A percentile compares a stretch with the other conserved stretches of the same genome.
Evolutionary conservation across 2,113 vertebrate species (phyloP).

Genomic region (Poecilia latipinna): DNA sequence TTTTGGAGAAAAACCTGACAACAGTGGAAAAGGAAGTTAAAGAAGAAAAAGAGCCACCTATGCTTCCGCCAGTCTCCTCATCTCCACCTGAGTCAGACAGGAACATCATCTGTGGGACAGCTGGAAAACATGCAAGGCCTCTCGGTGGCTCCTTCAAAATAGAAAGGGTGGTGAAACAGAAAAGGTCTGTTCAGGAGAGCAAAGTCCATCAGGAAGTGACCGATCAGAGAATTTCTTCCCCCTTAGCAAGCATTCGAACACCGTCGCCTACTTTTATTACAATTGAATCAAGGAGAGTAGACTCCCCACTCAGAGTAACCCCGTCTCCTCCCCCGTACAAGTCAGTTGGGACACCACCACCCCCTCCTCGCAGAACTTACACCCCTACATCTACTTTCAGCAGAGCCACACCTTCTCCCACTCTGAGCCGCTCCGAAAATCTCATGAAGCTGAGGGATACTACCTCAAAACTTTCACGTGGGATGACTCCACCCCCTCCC

Average conservation of each 20-base stretch:
- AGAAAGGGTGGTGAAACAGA: constrained; percentile 68
- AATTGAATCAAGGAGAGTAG: constrained; percentile 85
- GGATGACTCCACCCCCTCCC: constrained; percentile 62
- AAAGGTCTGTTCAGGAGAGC: constrained; percentile 61
- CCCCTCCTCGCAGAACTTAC: constrained; percentile 71
- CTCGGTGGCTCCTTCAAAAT: constrained; percentile 72
- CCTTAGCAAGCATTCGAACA: constrained; percentile 81
- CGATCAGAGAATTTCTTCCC: constrained; percentile 74
- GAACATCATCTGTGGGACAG: constrained; percentile 53
- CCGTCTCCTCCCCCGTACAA: constrained; percentile 79
- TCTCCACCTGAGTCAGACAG: constrained; percentile 56
- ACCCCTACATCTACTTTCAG: constrained; percentile 70
- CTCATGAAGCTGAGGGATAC: constrained; percentile 85
- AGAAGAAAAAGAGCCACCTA: constrained; percentile 42
- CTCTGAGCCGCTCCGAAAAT: constrained; percentile 84
- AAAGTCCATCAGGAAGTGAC: constrained; percentile 52
- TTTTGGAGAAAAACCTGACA: constrained; percentile 74
- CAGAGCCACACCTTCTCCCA: constrained; percentile 80
- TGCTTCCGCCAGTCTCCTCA: constrained; percentile 14
- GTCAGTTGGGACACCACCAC: constrained; percentile 70
- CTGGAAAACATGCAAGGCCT: constrained; percentile 76
- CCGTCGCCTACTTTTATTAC: constrained; percentile 91
- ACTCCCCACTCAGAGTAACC: constrained; percentile 77
- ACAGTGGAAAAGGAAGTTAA: constrained; percentile 62
- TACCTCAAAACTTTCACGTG: constrained; percentile 81